A percentile compares a stretch with the other conserved stretches of the same genome.
phyloP scores from a whole-genome alignment of 2,888 invertebrate species.

The Macrophya alboannulata region DNA sequence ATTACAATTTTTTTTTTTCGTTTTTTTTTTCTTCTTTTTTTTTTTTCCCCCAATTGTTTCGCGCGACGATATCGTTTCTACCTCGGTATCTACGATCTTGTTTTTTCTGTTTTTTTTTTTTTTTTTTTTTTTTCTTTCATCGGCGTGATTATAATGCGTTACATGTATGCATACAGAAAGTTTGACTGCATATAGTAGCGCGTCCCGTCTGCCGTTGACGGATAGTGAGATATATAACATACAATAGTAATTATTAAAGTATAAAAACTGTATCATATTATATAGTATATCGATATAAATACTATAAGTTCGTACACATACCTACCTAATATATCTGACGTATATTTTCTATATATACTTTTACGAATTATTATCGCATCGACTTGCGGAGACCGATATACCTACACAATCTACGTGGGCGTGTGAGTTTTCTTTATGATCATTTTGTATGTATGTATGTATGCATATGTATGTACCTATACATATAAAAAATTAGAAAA shows the following conservation, averaged over 20 bases:
- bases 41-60: background rate
- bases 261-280: background rate
- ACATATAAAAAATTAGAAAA: background rate
- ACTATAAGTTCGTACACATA: background rate
- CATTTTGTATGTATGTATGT: background rate
- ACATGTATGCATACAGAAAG: background rate
- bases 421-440: background rate
- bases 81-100: too few species aligned
- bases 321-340: background rate
- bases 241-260: too few species aligned
- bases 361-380: background rate
- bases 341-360: background rate
- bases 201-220: conserved; percentile 11
- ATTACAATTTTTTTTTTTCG: background rate
- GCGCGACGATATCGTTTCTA: background rate
- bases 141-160: background rate
- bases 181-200: conserved; percentile 2
- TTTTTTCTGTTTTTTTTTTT: background rate
- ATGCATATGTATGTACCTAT: background rate
- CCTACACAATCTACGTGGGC: background rate
- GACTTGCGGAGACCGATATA: background rate
- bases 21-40: background rate
- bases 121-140: background rate
- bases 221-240: background rate
- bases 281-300: background rate